These are phyloP conservation scores for Pseudomugil tenellus DNA, from an alignment of 2,797 vertebrate species.

Conservation along the genomic window DNA sequence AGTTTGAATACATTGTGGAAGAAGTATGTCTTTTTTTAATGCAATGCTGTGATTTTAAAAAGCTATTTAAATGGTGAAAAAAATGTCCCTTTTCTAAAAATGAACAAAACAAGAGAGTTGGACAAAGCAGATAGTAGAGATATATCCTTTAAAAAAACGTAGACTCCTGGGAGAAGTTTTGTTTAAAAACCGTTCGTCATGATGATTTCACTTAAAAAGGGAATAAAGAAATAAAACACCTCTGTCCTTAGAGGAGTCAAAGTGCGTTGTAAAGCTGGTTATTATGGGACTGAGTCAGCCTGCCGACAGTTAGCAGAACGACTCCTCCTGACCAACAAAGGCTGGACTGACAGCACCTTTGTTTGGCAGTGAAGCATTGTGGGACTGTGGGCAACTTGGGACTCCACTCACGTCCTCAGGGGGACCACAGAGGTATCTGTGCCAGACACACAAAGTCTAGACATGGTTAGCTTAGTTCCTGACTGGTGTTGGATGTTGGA, in stretches of 20 bases:
- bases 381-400: constrained; percentile 47
- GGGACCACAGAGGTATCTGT: constrained; percentile 42
- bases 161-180: constrained; percentile 6
- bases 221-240: not conserved
- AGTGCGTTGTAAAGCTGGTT: constrained; percentile 24
- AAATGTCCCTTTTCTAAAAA: no score
- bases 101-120: no score
- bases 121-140: no score
- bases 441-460: constrained; percentile 26
- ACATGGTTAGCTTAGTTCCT: constrained; percentile 45
- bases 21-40: no score
- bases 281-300: constrained; percentile 3
- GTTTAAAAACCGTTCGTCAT: constrained; percentile 9
- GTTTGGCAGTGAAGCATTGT: constrained; percentile 48
- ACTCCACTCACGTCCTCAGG: constrained; percentile 52
- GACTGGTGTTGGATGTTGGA: constrained; percentile 50
- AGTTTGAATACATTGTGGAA: no score
- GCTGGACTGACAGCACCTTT: constrained; percentile 48
- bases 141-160: not conserved
- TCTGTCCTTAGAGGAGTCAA: not conserved
- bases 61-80: no score
- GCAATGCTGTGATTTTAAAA: no score
- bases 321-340: constrained; percentile 18
- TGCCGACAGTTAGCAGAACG: constrained; percentile 22
- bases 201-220: constrained; percentile 13